These are phyloP conservation scores for Catharus ustulatus DNA, from an alignment of 2,797 vertebrate genomes.

Conservation along the genomic window DNA sequence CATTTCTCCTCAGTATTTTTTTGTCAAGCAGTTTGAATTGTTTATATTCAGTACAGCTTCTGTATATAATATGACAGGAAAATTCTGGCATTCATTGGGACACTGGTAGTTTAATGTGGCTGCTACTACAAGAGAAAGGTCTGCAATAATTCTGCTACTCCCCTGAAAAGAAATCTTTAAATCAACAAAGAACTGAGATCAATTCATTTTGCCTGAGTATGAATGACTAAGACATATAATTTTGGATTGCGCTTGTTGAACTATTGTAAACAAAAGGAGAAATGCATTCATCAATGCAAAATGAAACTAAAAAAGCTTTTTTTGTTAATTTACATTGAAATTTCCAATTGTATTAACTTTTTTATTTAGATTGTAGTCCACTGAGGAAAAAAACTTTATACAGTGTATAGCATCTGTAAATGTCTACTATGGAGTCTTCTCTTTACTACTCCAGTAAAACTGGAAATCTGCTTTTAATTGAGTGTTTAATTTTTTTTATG, in stretches of 20 bases:
- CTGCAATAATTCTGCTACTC: neutral
- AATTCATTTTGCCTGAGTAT: neutral
- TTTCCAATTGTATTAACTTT: neutral
- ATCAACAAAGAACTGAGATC: neutral
- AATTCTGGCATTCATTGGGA: neutral
- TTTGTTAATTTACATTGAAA: neutral
- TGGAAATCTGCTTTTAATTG: neutral
- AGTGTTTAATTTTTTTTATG: neutral
- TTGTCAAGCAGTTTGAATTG: neutral
- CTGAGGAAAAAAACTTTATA: neutral
- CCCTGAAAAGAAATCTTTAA: neutral
- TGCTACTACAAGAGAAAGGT: neutral
- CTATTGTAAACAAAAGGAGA: neutral
- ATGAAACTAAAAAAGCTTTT: neutral
- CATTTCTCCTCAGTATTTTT: neutral
- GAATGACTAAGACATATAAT: neutral
- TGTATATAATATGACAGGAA: neutral
- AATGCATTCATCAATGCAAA: neutral
- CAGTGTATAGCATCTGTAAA: neutral
- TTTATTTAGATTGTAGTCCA: neutral
- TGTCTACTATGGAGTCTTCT: neutral
- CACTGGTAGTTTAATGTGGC: neutral
- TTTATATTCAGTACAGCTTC: neutral
- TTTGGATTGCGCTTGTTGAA: neutral
- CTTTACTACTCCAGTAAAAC: neutral